Evolutionary conservation across 2,797 vertebrate species (phyloP).

Genomic region (Chanos chanos): DNA sequence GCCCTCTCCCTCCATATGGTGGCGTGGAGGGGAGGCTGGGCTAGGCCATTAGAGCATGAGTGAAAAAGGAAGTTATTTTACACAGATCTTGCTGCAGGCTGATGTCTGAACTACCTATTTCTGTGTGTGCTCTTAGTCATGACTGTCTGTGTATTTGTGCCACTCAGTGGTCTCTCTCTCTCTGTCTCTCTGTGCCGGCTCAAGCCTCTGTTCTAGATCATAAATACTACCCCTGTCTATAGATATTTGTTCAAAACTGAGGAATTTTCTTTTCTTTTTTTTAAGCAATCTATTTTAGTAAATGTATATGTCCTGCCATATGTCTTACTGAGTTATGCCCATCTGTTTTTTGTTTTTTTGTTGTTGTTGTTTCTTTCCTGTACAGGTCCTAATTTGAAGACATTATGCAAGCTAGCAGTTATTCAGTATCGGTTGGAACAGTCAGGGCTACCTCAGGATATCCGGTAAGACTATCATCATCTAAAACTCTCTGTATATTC

Average conservation of each 20-base stretch:
- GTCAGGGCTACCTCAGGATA: slow-evolving; percentile 94
- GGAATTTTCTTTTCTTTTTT: too few relatives aligned
- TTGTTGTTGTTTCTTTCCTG: slow-evolving; percentile 12
- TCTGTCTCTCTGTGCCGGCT: too few relatives aligned
- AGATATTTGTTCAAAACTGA: too few relatives aligned
- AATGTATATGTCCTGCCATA: too few relatives aligned
- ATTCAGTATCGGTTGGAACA: slow-evolving; percentile 97
- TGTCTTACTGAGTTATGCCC: too few relatives aligned
- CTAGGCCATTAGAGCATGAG: not conserved
- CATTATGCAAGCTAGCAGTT: slow-evolving; percentile 96
- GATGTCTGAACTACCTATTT: not conserved
- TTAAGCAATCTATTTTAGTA: too few relatives aligned
- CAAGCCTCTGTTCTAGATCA: too few relatives aligned
- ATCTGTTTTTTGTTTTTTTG: slow-evolving; percentile 7
- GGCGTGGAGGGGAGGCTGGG: too few relatives aligned
- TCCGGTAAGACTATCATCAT: slow-evolving; percentile 77
- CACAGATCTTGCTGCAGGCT: too few relatives aligned
- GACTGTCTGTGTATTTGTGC: too few relatives aligned
- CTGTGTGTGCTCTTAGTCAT: not conserved
- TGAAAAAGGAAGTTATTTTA: not conserved
- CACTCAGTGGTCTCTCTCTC: too few relatives aligned
- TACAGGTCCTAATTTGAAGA: slow-evolving; percentile 95
- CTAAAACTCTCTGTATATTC: not conserved
- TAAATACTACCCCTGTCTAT: too few relatives aligned
- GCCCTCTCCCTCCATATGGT: slow-evolving; percentile 49